Conservation (phyloP, 2,797 vertebrate species). For the Gallinago stenura region DNA sequence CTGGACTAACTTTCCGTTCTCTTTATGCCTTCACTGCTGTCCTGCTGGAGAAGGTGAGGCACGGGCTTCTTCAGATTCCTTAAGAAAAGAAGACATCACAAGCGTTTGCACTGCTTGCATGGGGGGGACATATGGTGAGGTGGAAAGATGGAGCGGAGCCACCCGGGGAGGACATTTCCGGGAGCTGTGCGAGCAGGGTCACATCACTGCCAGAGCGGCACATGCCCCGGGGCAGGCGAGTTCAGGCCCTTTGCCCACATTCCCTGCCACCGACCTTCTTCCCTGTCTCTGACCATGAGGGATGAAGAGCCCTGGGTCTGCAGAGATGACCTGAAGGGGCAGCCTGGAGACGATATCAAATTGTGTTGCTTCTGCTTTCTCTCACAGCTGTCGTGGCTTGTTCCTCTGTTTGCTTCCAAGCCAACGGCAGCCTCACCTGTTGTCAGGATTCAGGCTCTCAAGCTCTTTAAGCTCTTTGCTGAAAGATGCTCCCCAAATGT, state of each 20-base stretch:
- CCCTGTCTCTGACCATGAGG: neutral
- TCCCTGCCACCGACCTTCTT: neutral
- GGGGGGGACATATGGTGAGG: neutral
- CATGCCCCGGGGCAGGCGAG: neutral
- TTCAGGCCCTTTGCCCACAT: neutral
- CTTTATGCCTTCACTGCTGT: neutral
- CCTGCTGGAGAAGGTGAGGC: neutral
- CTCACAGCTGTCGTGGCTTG: slow-evolving; percentile 27
- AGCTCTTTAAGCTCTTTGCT: slow-evolving; percentile 47
- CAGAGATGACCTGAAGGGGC: neutral
- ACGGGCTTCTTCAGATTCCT: neutral
- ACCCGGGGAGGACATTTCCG: accelerated
- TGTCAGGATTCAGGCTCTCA: slow-evolving; percentile 30
- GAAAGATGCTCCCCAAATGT: slow-evolving; percentile 45
- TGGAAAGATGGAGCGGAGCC: neutral
- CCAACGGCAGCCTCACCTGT: slow-evolving; percentile 36
- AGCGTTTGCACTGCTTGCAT: neutral
- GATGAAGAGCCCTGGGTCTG: neutral
- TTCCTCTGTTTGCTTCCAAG: slow-evolving; percentile 26
- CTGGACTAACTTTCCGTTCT: neutral
- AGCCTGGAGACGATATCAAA: neutral
- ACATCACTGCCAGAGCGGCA: neutral
- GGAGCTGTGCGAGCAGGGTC: neutral
- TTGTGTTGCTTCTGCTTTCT: slow-evolving; percentile 36
- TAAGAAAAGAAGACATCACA: neutral